Evolutionary conservation across 2,888 invertebrate genomes (phyloP), one percentile per base, ranked within the genome.

Genomic region (Syritta pipiens): DNA sequence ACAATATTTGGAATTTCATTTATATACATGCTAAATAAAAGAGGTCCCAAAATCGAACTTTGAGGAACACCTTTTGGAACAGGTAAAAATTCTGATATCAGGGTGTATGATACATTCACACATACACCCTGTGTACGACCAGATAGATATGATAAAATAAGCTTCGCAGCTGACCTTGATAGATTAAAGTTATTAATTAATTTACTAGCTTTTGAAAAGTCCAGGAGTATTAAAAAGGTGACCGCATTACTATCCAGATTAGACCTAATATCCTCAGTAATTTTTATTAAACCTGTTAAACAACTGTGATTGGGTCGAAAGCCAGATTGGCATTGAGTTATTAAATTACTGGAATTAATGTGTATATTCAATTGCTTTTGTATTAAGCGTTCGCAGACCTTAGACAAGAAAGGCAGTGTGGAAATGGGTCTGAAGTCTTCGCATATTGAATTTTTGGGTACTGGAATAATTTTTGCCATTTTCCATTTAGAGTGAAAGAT

Each of bases 181-280:
- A n/a, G n/a, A n/a, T n/a, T n/a, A n/a, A 4, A 10, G n/a, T 10
- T 10, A 30, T 30, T n/a, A 30, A 30, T 3, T 30, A n/a, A n/a
- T n/a, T n/a, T n/a, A n/a, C n/a, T n/a, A n/a, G 6, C 30, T 6
- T 30, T 30, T n/a, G 9, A 30, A 30, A 30, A 30, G 30, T 30
- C 2, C 30, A 30, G 2, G 2, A 30, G 4, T 1, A 30, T 30
- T n/a, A 4, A 7, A 30, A 30, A 30, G 6, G 30, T 30, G 3
- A 2, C 30, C 1, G 5, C 91, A 55, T 92, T 90, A 87, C 93
- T 93, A 82, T 93, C 93, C 93, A 93, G 93, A n/a, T 42, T 42
- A 19, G 42, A 42, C 19, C 42, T 42, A 82, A 82, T 85, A 20
- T 19, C 14, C 14, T 42, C 19, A 19, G 19, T 42, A 19, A 42